Evolutionary conservation across 2,113 vertebrate genomes (phyloP), one percentile per base, ranked within the genome.

Genomic region (Aythya baeri): DNA sequence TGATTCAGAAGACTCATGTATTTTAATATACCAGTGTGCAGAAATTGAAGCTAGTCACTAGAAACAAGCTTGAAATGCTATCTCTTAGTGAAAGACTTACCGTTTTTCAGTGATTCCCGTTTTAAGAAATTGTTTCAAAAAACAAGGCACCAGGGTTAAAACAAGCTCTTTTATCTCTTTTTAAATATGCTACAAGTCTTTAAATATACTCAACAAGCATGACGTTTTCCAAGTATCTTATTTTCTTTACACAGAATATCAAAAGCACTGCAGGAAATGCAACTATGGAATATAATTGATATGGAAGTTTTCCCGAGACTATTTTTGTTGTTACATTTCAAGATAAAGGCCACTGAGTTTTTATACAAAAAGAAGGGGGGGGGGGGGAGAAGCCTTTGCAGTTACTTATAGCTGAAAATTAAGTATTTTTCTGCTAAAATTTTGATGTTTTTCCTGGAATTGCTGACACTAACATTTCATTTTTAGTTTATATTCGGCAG

Each of bases 391-490:
- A 46, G 74, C 59, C 58, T 93, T 85, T 92, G 78, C 81, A 67
- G 25, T 82, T 68, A 89, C 59, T 89, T 94, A 58, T 79, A 89
- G 71, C 54, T 95, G 89, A 89, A 94, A 90, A 91, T 83, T 61
- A 86, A 95, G 58, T 94, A 86, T 91, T 96, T 94, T 95, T 90
- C 66, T 93, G 44, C 57, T 91, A 44, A 61, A 68, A 66, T 73
- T 84, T 83, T 96, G 80, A 81, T 81, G 17, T 72, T 32, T 81
- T 96, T 96, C 88, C 92, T 95, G 78, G 90, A 94, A 82, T 93
- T 71, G n/a, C 70, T 4, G 23, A 93, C 89, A 84, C 81, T 84
- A 92, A 86, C 1, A 0, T 73, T 93, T 93, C 1, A 0, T 73
- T 93, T 93, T 82, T 49, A 82, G 74, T 91, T 94, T 88, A 73